Conservation (phyloP, 2,888 invertebrate genomes). For the Platynereis dumerilii region DNA sequence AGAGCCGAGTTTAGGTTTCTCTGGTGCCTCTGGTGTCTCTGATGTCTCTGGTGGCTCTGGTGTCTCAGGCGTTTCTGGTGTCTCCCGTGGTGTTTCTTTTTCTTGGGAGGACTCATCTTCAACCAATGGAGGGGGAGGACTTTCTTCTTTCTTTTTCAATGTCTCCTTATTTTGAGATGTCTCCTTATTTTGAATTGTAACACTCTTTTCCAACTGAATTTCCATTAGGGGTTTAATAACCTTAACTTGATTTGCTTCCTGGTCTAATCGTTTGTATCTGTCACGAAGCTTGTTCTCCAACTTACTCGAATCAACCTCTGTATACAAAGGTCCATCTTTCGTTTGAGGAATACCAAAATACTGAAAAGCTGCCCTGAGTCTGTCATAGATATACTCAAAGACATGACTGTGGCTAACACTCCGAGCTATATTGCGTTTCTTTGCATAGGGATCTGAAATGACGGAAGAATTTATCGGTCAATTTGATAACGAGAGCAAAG, state of each 20-base stretch:
- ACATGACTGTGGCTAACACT: constrained; percentile 63
- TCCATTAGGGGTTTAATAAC: too few relatives aligned
- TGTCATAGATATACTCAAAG: constrained; percentile 65
- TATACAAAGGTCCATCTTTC: constrained; percentile 54
- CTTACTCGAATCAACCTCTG: constrained; percentile 18
- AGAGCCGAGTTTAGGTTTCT: background rate
- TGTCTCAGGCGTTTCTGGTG: background rate
- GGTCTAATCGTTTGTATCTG: background rate
- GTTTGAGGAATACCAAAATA: constrained; percentile 66
- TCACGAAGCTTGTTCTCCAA: constrained; percentile 21
- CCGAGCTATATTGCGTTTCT: constrained; percentile 65
- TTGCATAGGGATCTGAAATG: constrained; percentile 65
- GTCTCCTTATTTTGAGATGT: too few relatives aligned
- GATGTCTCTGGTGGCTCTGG: background rate
- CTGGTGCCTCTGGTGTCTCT: background rate
- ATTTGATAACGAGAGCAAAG: constrained; percentile 23
- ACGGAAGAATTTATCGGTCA: background rate
- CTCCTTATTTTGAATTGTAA: too few relatives aligned
- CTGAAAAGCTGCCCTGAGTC: constrained; percentile 63
- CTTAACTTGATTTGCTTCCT: background rate
- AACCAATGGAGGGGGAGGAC: constrained; percentile 9
- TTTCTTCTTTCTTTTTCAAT: constrained; percentile 5
- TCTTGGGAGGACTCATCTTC: background rate
- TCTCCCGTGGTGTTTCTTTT: background rate
- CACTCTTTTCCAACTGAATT: background rate